Evolutionary conservation across 2,888 invertebrate genomes (phyloP), one percentile per base, ranked within the genome.

Genomic region (Ariolimax columbianus): DNA sequence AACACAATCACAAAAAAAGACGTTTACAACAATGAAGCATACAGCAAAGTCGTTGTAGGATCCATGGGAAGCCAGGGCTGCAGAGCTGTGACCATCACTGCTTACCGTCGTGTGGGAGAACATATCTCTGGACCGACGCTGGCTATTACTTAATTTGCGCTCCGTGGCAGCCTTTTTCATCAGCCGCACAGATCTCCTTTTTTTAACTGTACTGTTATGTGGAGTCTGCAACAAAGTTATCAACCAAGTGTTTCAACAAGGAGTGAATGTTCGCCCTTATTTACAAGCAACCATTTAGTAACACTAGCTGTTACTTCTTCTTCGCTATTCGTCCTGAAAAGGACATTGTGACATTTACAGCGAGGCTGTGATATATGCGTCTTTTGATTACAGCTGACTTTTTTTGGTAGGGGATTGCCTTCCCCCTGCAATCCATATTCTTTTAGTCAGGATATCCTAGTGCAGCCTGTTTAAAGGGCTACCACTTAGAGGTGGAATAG

Each of bases 21-120:
- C 14, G 3, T n/a, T 17, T 30, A 80, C 55, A 72, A 17, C 73
- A 70, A 79, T 59, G 59, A 77, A 83, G 90, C 92, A 90, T 90
- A 92, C 92, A 90, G 91, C 91, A 89, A 92, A 92, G 70, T 92
- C 92, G 83, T 91, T 90, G 86, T 92, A 92, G 30, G 91, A 90
- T 90, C 91, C 91, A 66, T 89, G 90, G 43, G 91, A 90, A n/a
- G 90, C 91, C 63, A 91, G 78, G 59, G 90, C 89, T 59, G 88
- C 80, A 86, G 91, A 89, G 88, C 89, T 89, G 88, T 87, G 87
- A 82, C 81, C 85, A 36, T 86, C 87, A 59, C 88, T 87, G 90
- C 90, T 91, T 88, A 92, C 90, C 86, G 91, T 91, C 70, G 92
- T 91, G 79, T 91, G 91, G 51, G 87, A 87, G 40, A 87, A 87